Base-by-base conservation (phyloP, 2,797 vertebrate species). In the Aldrovandia affinis region DNA sequence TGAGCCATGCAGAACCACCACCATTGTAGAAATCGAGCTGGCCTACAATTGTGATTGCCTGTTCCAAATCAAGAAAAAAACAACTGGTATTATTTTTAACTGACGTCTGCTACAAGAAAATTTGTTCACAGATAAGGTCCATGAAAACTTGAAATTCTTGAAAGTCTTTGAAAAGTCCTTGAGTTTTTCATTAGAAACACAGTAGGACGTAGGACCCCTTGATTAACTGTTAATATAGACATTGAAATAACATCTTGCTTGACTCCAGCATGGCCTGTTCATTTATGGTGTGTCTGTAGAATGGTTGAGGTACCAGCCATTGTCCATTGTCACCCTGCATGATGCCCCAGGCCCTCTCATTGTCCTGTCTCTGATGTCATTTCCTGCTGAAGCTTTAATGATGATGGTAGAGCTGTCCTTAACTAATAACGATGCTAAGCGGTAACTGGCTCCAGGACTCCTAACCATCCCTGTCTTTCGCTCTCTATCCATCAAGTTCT, bases 401-500 rank as follows among this genome's bases (percentile, higher is more conserved):
- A n/a, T 63, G 36, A 81, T 39, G 80, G 44, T 70, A 12, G 39
- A 52, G n/a, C 63, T 73, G 81, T 82, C 39, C 36, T 47, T 54
- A 78, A 83, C 81, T 83, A 75, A n/a, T n/a, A 77, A 83, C n/a
- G 15, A 83, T 80, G 77, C 47, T 65, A 70, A 81, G 59, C 42
- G 87, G 91, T 89, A 92, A 90, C 92, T 93, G 92, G 91, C 91
- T 94, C 93, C 94, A 88, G 94, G 95, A 84, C 90, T 95, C 93
- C 96, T 95, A 93, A 95, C 93, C 91, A 94, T 95, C 95, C 96
- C 81, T 97, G 96, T 94, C 95, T 96, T 95, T 95, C 95, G 93
- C 96, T 97, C 94, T 93, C 95, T 97, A 93, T 95, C 91, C 91
- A 89, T 92, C 93, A 99, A 99, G 98, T 99, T 96, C 97, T 99